Evolutionary conservation across 2,797 vertebrate species (phyloP), one percentile per base, ranked within the genome.

Genomic region (Danio aesculapii): DNA sequence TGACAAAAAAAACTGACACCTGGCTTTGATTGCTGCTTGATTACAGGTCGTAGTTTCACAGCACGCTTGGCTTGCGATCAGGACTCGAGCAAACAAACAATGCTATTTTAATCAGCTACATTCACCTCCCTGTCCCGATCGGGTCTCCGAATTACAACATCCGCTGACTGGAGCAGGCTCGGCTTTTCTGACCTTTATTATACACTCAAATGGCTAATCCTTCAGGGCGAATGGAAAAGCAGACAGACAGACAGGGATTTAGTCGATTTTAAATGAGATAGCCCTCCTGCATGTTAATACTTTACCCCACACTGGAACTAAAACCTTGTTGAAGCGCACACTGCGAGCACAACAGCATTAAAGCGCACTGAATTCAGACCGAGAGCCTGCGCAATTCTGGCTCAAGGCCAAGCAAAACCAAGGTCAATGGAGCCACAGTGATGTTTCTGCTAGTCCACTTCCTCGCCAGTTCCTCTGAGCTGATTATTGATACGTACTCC

Each of bases 131-230:
- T 61, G 61, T 81, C 57, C 74, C 68, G 69, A 82, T 83, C 72
- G 70, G 50, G 68, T 80, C 46, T 84, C 55, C 78, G 81, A 84
- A 85, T 84, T 85, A 81, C 82, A 68, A 80, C 50, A 64, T 77
- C 84, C 74, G 64, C 70, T 55, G 77, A 83, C 67, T 9, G 43
- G 73, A 77, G 79, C 64, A 68, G 72, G 83, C 79, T 57, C 76
- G 69, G 82, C 75, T 84, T 84, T 84, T 79, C 59, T 84, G 86
- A 88, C 86, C 89, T 88, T 88, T 87, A 88, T 88, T 88, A 89
- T 88, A 83, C 85, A 87, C 87, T 90, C 83, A 88, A 86, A 89
- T 84, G 78, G 83, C 85, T 90, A 88, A 90, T 90, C 87, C 88
- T 84, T 81, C 77, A 77, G 83, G 83, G 88, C 84, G 77, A 89